These are phyloP conservation scores for Brachyptera risi DNA, from an alignment of 2,888 invertebrate species.

Conservation along the genomic window DNA sequence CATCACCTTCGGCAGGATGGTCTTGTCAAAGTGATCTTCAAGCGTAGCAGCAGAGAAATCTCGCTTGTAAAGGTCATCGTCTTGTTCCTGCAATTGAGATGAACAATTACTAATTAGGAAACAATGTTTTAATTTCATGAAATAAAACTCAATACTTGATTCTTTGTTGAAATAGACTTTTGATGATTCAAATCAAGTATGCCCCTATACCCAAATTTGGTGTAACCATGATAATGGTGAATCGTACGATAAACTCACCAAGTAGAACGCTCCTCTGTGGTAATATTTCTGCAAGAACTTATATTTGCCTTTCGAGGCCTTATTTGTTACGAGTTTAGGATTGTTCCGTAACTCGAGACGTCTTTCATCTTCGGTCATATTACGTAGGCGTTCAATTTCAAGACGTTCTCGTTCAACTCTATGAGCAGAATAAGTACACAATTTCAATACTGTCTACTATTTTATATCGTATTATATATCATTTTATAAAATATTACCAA, in stretches of 20 bases:
- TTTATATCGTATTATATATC: no score
- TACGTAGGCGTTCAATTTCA: slow-evolving; percentile 85
- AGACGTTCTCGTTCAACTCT: slow-evolving; percentile 82
- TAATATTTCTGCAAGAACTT: slow-evolving; percentile 99
- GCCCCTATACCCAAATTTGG: no score
- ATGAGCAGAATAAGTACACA: no score
- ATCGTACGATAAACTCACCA: slow-evolving; percentile 60
- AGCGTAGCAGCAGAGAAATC: slow-evolving; percentile 94
- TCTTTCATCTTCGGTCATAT: slow-evolving; percentile 95
- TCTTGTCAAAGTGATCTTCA: slow-evolving; percentile 99
- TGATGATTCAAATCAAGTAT: no score
- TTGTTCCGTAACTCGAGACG: slow-evolving; percentile 82
- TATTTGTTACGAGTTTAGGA: slow-evolving; percentile 91
- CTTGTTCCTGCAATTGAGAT: slow-evolving; percentile 76
- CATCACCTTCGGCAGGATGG: slow-evolving; percentile 98
- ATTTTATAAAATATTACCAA: no score
- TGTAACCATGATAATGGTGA: no score
- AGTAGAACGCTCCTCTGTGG: slow-evolving; percentile 97
- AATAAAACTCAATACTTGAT: no score
- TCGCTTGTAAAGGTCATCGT: slow-evolving; percentile 84
- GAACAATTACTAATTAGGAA: no score
- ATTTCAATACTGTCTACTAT: no score
- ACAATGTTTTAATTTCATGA: no score
- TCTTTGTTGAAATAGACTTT: no score
- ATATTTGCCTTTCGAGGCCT: slow-evolving; percentile 95